A percentile compares a stretch with the other conserved stretches of the same genome.
phyloP scores from a whole-genome alignment of 1,140 invertebrate species.

The Hyles vespertilio region DNA sequence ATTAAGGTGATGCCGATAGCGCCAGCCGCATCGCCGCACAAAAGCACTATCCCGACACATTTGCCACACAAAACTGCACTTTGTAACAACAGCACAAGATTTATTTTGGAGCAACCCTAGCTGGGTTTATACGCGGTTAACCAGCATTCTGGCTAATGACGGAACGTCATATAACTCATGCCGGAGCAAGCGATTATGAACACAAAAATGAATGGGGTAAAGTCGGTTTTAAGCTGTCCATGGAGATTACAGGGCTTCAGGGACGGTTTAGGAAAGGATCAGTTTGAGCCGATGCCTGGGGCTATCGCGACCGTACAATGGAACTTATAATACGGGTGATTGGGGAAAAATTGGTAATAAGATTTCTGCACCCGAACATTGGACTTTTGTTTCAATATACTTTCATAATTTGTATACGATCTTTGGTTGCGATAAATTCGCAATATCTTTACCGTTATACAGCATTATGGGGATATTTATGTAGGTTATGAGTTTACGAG shows the following conservation, averaged over 20 bases:
- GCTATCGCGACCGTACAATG: constrained; percentile 60
- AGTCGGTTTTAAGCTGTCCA: constrained; percentile 38
- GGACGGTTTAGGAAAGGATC: constrained; percentile 53
- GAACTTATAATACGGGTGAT: constrained; percentile 65
- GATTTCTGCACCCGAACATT: constrained; percentile 26
- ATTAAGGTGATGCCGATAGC: constrained; percentile 76
- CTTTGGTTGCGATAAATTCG: no score
- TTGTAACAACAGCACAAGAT: constrained; percentile 23
- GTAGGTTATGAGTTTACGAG: no score
- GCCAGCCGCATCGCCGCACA: constrained; percentile 36
- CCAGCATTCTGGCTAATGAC: constrained; percentile 33
- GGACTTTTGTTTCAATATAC: constrained; percentile 10
- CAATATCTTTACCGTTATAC: no score
- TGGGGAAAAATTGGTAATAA: constrained; percentile 53
- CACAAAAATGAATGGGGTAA: constrained; percentile 34
- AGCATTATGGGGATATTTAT: no score
- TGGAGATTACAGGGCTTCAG: constrained; percentile 21
- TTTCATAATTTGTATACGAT: no score
- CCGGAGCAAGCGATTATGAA: constrained; percentile 42
- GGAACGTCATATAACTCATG: constrained; percentile 64
- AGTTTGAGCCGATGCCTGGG: constrained; percentile 45
- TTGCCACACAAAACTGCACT: constrained; percentile 28
- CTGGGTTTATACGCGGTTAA: constrained; percentile 36
- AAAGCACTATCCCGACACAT: constrained; percentile 34
- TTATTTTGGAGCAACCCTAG: constrained; percentile 15